These are phyloP conservation scores for Zosterops pallidus DNA, from an alignment of 2,113 vertebrate genomes.

Conservation along the genomic window DNA sequence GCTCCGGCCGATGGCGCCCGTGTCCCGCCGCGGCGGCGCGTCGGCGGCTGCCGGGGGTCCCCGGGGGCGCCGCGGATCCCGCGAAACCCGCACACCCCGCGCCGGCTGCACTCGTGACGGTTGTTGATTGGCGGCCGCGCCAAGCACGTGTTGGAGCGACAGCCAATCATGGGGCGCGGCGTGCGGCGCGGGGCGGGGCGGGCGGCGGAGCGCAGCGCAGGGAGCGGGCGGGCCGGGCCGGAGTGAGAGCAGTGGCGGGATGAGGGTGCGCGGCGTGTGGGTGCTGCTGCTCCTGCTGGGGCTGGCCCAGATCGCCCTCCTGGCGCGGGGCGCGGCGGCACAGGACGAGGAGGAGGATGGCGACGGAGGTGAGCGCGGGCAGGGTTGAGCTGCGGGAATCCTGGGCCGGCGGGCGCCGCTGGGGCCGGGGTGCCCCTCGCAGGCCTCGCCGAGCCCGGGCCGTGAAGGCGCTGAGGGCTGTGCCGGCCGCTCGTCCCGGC, in stretches of 20 bases:
- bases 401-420: background rate
- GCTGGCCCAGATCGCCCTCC: conserved; percentile 72
- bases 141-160: background rate
- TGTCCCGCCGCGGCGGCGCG: no score
- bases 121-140: background rate
- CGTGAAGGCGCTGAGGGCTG: background rate
- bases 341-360: conserved; percentile 6
- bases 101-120: background rate
- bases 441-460: background rate
- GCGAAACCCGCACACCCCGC: no score
- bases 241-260: background rate
- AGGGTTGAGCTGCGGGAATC: background rate
- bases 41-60: background rate
- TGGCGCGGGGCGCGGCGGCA: conserved; percentile 60
- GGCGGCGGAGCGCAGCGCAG: background rate
- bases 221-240: background rate
- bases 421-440: background rate
- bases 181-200: background rate
- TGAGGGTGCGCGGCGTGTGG: conserved; percentile 37
- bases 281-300: conserved; percentile 77
- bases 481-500: background rate
- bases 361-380: background rate
- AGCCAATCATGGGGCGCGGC: background rate
- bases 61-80: background rate
- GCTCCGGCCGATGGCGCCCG: no score